phyloP scores from a whole-genome alignment of 2,113 vertebrate species.

The Charina bottae region DNA sequence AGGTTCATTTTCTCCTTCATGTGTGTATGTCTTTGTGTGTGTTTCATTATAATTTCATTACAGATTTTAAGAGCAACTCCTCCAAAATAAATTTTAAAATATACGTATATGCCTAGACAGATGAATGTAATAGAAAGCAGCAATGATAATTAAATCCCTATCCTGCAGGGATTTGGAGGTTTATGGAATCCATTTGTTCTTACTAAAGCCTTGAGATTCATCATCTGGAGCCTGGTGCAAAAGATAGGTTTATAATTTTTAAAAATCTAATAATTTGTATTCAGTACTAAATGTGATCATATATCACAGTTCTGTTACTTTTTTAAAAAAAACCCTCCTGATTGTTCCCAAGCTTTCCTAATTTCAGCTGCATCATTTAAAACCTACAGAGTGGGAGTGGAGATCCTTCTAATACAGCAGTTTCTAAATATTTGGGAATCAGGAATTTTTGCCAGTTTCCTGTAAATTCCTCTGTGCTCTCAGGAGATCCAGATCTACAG shows the following conservation, averaged over 20 bases:
- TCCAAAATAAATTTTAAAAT: not conserved
- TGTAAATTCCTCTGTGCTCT: not conserved
- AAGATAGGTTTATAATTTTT: not conserved
- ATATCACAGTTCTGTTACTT: not conserved
- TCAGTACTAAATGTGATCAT: not conserved
- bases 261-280: not conserved
- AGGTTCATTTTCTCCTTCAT: not conserved
- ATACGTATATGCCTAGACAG: not conserved
- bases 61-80: not conserved
- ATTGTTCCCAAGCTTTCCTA: not conserved
- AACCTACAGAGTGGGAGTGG: not conserved
- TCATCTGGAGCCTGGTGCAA: not conserved
- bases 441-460: not conserved
- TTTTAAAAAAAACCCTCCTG: not conserved
- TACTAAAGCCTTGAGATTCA: not conserved
- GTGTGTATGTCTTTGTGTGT: not conserved
- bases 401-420: not conserved
- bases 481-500: not conserved
- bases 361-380: not conserved
- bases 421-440: not conserved
- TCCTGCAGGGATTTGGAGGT: not conserved
- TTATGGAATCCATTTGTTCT: not conserved
- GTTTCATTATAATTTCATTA: not conserved
- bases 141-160: not conserved
- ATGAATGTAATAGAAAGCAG: not conserved